Conservation (phyloP, 2,113 vertebrate genomes). For the Antechinus stuartii region DNA sequence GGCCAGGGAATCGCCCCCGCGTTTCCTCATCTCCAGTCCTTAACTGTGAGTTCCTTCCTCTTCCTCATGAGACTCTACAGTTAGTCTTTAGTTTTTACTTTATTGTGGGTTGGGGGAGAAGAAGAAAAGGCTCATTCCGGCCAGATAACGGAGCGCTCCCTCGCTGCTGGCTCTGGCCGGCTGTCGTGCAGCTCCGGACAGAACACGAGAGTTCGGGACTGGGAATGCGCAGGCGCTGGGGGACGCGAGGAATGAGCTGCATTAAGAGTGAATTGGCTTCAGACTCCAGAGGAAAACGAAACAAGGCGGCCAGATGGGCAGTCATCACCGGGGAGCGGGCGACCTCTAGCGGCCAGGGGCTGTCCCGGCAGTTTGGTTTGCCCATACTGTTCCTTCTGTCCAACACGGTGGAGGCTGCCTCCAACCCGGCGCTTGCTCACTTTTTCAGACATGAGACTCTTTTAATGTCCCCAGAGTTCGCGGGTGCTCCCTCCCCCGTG, state of each 20-base stretch:
- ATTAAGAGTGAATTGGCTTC: not conserved
- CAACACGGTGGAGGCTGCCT: not conserved
- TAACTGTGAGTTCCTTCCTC: not conserved
- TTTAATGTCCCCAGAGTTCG: not conserved
- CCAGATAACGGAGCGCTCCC: not conserved
- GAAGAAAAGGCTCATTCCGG: not conserved
- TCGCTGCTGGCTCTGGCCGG: not conserved
- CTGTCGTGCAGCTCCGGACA: not conserved
- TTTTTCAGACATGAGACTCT: not conserved
- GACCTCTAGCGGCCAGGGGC: constrained; percentile 56
- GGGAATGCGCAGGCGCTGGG: not conserved
- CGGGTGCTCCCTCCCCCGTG: not conserved
- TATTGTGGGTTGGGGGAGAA: not conserved
- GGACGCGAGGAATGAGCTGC: too few species aligned
- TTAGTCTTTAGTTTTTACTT: not conserved
- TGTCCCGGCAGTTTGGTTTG: not conserved
- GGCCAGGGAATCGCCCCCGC: not conserved
- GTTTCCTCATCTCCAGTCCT: not conserved
- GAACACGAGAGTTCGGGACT: not conserved
- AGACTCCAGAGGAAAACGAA: not conserved
- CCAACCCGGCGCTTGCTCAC: not conserved
- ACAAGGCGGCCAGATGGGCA: not conserved
- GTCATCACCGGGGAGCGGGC: not conserved
- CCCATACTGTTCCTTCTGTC: not conserved
- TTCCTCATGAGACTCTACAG: not conserved